Evolutionary conservation across 2,888 invertebrate species (phyloP).

Genomic region (Drosophila falleni): DNA sequence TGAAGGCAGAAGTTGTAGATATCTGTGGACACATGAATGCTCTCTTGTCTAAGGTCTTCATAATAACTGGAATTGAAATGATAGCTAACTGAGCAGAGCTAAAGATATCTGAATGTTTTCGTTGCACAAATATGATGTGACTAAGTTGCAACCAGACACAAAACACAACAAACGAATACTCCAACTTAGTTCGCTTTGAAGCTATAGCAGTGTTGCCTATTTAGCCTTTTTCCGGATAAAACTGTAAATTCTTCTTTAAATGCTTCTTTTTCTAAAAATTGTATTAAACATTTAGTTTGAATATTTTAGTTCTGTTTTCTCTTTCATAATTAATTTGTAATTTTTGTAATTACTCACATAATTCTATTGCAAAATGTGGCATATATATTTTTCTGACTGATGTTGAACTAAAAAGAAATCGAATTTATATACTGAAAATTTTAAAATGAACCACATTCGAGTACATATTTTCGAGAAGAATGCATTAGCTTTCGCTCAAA

Average conservation of each 20-base stretch:
- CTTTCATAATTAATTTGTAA: too few relatives aligned
- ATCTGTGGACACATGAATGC: neutral
- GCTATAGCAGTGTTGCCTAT: neutral
- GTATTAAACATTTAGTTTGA: neutral
- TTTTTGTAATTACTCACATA: too few relatives aligned
- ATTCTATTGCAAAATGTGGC: too few relatives aligned
- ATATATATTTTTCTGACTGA: too few relatives aligned
- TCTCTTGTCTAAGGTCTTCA: neutral
- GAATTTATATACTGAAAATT: too few relatives aligned
- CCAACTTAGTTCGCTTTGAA: neutral
- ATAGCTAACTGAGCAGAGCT: too few relatives aligned
- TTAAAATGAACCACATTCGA: too few relatives aligned
- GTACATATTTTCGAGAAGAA: too few relatives aligned
- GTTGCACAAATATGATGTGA: neutral
- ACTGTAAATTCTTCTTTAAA: neutral
- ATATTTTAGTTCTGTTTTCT: too few relatives aligned
- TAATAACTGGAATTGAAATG: too few relatives aligned
- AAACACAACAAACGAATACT: neutral
- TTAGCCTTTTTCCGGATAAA: neutral
- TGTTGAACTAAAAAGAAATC: too few relatives aligned
- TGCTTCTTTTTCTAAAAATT: neutral
- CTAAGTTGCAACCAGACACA: neutral
- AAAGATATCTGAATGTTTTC: neutral
- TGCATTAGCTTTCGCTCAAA: too few relatives aligned
- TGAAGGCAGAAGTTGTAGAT: conserved; percentile 1